Base-by-base conservation (phyloP, 92 coral and sea anemone species). In the Metridium senile region DNA sequence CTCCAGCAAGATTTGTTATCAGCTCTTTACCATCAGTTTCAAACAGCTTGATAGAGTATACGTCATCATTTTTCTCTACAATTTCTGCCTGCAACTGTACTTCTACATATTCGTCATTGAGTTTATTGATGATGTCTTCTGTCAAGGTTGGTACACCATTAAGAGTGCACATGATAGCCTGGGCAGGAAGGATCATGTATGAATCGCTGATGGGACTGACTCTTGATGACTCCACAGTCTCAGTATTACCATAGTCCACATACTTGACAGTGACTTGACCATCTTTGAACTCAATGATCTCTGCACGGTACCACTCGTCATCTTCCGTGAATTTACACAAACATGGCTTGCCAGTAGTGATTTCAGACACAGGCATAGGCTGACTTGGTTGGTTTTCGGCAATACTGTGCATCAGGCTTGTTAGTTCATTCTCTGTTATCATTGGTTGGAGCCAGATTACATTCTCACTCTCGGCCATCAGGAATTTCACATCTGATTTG, bases 221-320 rank as follows among this genome's bases (percentile, higher is more conserved):
- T 43, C 93, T 82, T 10, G 76, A 88, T 34, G 58, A 22, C 4
- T 86, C 77, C 1, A 95, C 67, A 71, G 72, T 79, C 70, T 95
- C 99, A 1, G 88, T 78, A 83, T 95, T 95, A 2, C 99, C 99
- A 66, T 89, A 92, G 47, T 95, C 99, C 20, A 92, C 83, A 68
- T 95, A 95, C 27, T 84, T 67, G 8, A 95, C 97, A 25, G 68
- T 69, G 0, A 64, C 66, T 63, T 74, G 75, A 45, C 27, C 75
- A 59, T 69, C 70, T 11, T 71, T 62, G 56, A 23, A 33, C 33
- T 82, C 86, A 11, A 90, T 26, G 18, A 90, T 76, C 79, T 84
- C 67, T n/a, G 94, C 94, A 72, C 94, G 81, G 52, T 90, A 90
- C 94, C 94, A 90, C 1, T 65, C 82, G 25, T 86, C 91, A 77